Base-by-base conservation (phyloP, 2,797 vertebrate species). In the Mormyrus proboscirostris region DNA sequence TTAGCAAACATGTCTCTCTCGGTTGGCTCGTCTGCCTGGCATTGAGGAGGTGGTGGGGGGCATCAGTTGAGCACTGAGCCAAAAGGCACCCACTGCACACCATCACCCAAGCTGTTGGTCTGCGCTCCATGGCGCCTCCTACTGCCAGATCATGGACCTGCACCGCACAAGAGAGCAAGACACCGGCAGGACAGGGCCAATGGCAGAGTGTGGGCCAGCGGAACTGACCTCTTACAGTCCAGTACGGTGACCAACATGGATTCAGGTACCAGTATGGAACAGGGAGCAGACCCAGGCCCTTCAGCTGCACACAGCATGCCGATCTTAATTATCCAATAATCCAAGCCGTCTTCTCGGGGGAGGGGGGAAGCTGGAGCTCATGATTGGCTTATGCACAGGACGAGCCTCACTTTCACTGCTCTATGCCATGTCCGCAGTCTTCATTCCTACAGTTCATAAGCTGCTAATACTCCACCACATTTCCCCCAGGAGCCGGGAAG, bases 91-190 rank as follows among this genome's bases (percentile, higher is more conserved):
- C 25, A 69, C 25, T 69, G 62, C 25, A 33, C 62, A 69, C 25
- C 50, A 73, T 93, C 93, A 93, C 90, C 91, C 88, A 95, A 88
- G 94, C 94, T 93, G 94, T 94, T 94, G 91, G 93, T 91, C 93
- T 22, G 65, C 93, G 95, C 94, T 95, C 94, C 94, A 91, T 89
- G 50, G 88, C 93, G 92, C 93, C 91, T 91, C 88, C 84, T 90
- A 94, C 94, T 94, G 92, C 95, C 94, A 94, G 89, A 33, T 59
- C 19, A 90, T 25, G 12, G 41, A 85, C 4, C 47, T 51, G 44
- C 83, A 51, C 47, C 5, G 12, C 47, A 25, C 2, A n/a, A 7
- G 4, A 16, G 5, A 55, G 12, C 25, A 14, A 29, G 6, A 22
- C 25, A 3, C 50, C n/a, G 0, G 50, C 12, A 29, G 14, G 51